phyloP scores from a whole-genome alignment of 2,888 invertebrate genomes.

The Volucella bombylans region DNA sequence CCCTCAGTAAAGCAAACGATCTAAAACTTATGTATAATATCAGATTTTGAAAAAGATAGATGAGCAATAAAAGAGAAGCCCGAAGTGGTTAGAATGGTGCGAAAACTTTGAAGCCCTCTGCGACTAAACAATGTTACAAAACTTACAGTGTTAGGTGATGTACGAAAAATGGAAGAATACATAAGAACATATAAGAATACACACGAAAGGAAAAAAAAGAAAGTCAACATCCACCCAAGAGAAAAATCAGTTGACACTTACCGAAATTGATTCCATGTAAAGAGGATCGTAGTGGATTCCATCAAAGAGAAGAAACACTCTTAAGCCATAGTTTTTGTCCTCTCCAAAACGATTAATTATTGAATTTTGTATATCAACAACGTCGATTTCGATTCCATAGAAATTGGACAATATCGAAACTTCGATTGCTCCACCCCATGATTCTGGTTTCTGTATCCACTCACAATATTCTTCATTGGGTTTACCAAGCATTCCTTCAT shows the following conservation, averaged over 20 bases:
- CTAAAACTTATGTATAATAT: too few relatives aligned
- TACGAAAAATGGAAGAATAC: too few relatives aligned
- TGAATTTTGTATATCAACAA: constrained; percentile 94
- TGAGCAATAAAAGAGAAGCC: too few relatives aligned
- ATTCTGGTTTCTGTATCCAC: constrained; percentile 94
- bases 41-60: too few relatives aligned
- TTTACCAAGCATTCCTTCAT: constrained; percentile 92
- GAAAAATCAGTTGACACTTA: constrained; percentile 82
- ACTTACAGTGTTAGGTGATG: too few relatives aligned
- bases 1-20: too few relatives aligned
- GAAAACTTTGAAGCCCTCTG: too few relatives aligned
- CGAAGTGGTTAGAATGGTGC: too few relatives aligned
- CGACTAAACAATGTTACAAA: too few relatives aligned
- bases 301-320: constrained; percentile 95
- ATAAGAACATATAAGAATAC: too few relatives aligned
- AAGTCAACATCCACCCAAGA: too few relatives aligned
- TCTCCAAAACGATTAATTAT: constrained; percentile 97
- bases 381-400: constrained; percentile 95
- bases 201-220: too few relatives aligned
- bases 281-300: constrained; percentile 98
- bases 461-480: constrained; percentile 92
- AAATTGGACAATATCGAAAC: constrained; percentile 92
- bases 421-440: constrained; percentile 99
- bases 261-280: constrained; percentile 91
- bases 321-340: constrained; percentile 91